Percentiles rank a stretch among this genome's conserved stretches.
Conservation (phyloP, 2,797 vertebrate genomes). For the Notoglanidium macrostoma region DNA sequence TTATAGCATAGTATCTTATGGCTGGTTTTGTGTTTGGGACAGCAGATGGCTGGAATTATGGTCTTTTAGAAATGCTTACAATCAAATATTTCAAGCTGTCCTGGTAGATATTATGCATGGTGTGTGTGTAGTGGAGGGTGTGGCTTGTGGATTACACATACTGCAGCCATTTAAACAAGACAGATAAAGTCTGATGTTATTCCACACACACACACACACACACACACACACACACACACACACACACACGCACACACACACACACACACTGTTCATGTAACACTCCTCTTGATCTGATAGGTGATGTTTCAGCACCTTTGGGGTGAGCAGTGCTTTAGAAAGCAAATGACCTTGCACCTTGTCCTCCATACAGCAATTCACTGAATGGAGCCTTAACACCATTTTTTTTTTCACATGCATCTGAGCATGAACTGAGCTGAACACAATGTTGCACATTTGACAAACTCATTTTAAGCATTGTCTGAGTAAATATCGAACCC, state of each 20-base stretch:
- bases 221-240: too few species aligned
- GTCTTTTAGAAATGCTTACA: slow-evolving; percentile 25
- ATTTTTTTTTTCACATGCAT: neutral
- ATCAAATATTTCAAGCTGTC: slow-evolving; percentile 4
- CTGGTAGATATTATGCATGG: neutral
- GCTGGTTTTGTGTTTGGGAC: neutral
- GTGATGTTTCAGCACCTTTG: slow-evolving; percentile 60
- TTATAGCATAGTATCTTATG: neutral
- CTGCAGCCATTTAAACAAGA: slow-evolving; percentile 21
- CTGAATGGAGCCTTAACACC: neutral
- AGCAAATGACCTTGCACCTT: slow-evolving; percentile 36
- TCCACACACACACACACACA: too few species aligned
- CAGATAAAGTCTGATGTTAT: neutral
- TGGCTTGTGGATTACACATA: slow-evolving; percentile 35
- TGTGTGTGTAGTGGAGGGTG: neutral
- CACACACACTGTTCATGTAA: neutral
- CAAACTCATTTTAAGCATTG: neutral
- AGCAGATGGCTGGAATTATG: neutral
- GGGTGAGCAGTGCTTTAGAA: slow-evolving; percentile 24
- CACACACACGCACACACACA: too few species aligned
- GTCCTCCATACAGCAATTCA: slow-evolving; percentile 22
- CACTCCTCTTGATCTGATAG: slow-evolving; percentile 40
- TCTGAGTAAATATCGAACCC: neutral
- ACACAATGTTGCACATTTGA: neutral
- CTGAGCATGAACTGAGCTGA: neutral